These are phyloP conservation scores for Melieria omissa DNA, from an alignment of 2,888 invertebrate species.

Conservation along the genomic window DNA sequence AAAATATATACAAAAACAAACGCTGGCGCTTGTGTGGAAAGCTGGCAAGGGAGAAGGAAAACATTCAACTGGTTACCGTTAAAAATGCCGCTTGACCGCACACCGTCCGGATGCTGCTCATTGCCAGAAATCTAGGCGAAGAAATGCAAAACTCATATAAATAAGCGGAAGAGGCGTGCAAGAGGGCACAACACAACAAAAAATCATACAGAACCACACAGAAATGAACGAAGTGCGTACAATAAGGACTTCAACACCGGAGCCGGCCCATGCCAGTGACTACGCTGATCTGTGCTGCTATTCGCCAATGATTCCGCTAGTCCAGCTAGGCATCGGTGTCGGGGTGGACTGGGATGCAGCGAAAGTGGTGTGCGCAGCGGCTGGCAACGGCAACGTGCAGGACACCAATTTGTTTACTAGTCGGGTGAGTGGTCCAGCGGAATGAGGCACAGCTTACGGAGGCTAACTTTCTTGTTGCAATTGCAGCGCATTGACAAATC, in stretches of 20 bases:
- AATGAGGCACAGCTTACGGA: background rate
- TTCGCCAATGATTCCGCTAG: constrained; percentile 19
- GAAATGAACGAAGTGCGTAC: too few relatives aligned
- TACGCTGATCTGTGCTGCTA: constrained; percentile 18
- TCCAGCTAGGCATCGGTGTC: background rate
- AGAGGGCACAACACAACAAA: background rate
- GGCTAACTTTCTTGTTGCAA: background rate
- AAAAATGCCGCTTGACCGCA: too few relatives aligned
- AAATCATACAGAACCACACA: constrained; percentile 4
- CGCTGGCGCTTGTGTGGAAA: too few relatives aligned
- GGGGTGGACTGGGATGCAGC: constrained; percentile 1
- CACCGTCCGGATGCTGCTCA: too few relatives aligned
- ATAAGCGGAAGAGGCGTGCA: background rate
- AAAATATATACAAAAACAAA: too few relatives aligned
- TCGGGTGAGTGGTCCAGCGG: background rate
- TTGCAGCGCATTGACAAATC: constrained; percentile 17
- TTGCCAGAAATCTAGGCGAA: background rate
- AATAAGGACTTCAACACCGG: background rate
- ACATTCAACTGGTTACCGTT: too few relatives aligned
- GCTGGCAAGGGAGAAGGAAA: too few relatives aligned
- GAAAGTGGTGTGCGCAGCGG: background rate
- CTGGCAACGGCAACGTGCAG: background rate
- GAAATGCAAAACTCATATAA: constrained; percentile 19
- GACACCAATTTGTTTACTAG: background rate
- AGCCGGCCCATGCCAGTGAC: constrained; percentile 1